A percentile compares a stretch with the other conserved stretches of the same genome.
These are phyloP conservation scores for Zapus hudsonius DNA, from an alignment of 2,113 vertebrate genomes.

Conservation along the genomic window DNA sequence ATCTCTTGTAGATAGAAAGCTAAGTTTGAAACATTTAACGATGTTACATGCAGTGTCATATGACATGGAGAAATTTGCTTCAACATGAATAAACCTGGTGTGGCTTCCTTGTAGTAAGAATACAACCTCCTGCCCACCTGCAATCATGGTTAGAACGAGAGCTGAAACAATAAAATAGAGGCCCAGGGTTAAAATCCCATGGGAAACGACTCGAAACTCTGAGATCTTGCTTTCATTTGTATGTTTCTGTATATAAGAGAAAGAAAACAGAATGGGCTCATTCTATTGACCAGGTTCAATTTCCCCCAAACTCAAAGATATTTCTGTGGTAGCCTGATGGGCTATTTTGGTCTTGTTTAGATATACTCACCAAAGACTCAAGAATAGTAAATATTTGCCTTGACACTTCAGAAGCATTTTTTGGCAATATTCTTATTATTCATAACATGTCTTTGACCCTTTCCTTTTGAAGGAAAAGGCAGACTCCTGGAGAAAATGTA, in stretches of 20 bases:
- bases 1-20: not conserved
- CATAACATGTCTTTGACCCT: not conserved
- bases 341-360: not conserved
- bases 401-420: not conserved
- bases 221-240: not conserved
- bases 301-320: not conserved
- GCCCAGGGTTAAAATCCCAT: not conserved
- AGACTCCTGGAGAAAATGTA: not conserved
- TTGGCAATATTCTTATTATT: not conserved
- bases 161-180: not conserved
- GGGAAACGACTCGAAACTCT: not conserved
- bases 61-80: not conserved
- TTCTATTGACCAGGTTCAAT: not conserved
- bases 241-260: not conserved
- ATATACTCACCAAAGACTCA: not conserved
- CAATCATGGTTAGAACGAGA: not conserved
- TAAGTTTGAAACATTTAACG: not conserved
- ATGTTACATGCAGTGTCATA: no score
- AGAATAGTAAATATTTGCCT: not conserved
- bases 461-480: not conserved
- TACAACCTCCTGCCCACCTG: not conserved
- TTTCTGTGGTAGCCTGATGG: not conserved
- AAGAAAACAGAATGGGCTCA: constrained; percentile 2
- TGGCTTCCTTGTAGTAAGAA: not conserved
- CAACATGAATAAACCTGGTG: not conserved